Conservation (phyloP, 2,888 invertebrate species). For the Andrena camellia region DNA sequence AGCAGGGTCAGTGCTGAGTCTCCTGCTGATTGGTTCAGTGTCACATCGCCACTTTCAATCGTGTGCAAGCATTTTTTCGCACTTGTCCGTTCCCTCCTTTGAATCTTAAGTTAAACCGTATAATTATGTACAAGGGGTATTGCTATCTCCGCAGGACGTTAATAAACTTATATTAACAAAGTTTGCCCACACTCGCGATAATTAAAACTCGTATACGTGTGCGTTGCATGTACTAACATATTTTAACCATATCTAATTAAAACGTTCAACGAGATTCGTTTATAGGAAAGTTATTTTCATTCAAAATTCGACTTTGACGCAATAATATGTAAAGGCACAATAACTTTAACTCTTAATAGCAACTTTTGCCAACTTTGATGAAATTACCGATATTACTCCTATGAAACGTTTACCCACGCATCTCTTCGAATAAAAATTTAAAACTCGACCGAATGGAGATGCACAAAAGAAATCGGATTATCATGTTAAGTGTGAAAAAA, state of each 20-base stretch:
- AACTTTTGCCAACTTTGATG: background rate
- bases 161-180: too few relatives aligned
- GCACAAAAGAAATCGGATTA: background rate
- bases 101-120: background rate
- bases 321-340: too few relatives aligned
- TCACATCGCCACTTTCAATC: background rate
- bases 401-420: background rate
- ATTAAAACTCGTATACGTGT: too few relatives aligned
- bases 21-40: slow-evolving; percentile 8
- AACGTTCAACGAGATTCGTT: too few relatives aligned
- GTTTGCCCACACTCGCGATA: too few relatives aligned
- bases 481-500: background rate
- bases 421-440: background rate
- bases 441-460: background rate
- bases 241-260: too few relatives aligned
- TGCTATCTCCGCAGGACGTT: too few relatives aligned
- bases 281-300: too few relatives aligned
- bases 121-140: background rate
- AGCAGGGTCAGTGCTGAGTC: background rate
- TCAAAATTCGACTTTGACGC: too few relatives aligned
- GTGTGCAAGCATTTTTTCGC: background rate
- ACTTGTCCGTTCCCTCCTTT: background rate
- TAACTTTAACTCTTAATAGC: too few relatives aligned
- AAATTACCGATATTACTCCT: too few relatives aligned
- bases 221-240: too few relatives aligned